Evolutionary conservation across 1,140 invertebrate species (phyloP).

Genomic region (Drosophila nigromelanica): DNA sequence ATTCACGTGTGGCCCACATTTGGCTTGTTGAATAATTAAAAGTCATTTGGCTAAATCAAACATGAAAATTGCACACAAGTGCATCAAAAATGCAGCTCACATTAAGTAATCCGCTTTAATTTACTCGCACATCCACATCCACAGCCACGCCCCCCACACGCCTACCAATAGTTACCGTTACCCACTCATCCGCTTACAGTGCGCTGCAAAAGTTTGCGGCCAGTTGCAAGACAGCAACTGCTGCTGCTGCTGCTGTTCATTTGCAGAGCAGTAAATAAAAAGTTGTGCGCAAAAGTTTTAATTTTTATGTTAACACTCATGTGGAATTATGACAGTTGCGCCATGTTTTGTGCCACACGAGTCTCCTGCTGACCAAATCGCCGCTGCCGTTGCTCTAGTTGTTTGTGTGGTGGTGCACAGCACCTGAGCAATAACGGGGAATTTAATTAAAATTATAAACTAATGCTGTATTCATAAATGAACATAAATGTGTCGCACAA

Average conservation of each 20-base stretch:
- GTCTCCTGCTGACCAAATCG: slow-evolving; percentile 13
- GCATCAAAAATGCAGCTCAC: slow-evolving; percentile 47
- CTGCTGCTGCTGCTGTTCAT: slow-evolving; percentile 27
- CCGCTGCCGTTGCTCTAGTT: slow-evolving; percentile 16
- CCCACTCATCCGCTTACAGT: slow-evolving; percentile 26
- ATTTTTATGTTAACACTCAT: slow-evolving; percentile 62
- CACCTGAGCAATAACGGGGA: slow-evolving; percentile 2
- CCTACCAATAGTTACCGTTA: background rate
- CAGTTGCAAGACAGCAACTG: slow-evolving; percentile 27
- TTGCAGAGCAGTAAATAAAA: slow-evolving; percentile 47
- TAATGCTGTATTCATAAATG: slow-evolving; percentile 1
- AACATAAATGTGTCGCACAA: background rate
- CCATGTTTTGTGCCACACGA: slow-evolving; percentile 7
- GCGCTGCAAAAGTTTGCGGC: slow-evolving; percentile 34
- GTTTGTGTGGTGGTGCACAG: slow-evolving; percentile 10
- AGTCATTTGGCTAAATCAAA: slow-evolving; percentile 60
- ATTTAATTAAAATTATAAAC: slow-evolving; percentile 31
- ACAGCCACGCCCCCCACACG: background rate
- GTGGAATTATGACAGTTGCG: slow-evolving; percentile 59
- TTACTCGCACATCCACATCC: slow-evolving; percentile 6
- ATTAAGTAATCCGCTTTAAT: slow-evolving; percentile 71
- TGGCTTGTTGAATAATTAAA: slow-evolving; percentile 58
- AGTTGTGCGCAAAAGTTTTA: slow-evolving; percentile 58
- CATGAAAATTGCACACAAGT: slow-evolving; percentile 21
- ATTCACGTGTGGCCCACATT: slow-evolving; percentile 12